A percentile compares a stretch with the other conserved stretches of the same genome.
These are phyloP conservation scores for Poecilia latipinna DNA, from an alignment of 2,113 vertebrate genomes.

Conservation along the genomic window DNA sequence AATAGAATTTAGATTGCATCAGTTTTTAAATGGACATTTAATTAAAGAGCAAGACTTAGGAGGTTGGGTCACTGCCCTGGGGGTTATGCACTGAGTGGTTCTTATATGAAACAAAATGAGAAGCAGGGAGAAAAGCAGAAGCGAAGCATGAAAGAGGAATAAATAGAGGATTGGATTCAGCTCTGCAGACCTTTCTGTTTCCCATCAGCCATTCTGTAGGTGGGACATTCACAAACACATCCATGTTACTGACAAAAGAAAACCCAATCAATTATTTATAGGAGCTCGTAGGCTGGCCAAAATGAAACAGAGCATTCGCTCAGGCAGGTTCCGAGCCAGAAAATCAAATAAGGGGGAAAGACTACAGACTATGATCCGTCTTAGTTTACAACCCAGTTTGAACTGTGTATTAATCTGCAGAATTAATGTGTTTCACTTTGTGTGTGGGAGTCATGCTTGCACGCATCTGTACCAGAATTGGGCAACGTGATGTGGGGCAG, in stretches of 20 bases:
- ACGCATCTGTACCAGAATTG: conserved; percentile 21
- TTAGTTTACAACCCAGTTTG: conserved; percentile 54
- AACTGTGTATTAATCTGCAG: conserved; percentile 58
- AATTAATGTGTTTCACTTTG: conserved; percentile 29
- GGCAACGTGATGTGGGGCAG: conserved; percentile 22
- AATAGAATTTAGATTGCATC: conserved; percentile 16
- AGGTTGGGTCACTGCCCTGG: conserved; percentile 31
- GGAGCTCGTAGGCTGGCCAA: neutral
- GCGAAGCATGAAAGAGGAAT: conserved; percentile 8
- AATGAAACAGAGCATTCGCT: conserved; percentile 25
- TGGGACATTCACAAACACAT: conserved; percentile 40
- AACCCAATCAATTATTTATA: neutral
- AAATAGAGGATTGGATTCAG: conserved; percentile 48
- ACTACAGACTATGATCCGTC: conserved; percentile 57
- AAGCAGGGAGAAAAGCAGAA: conserved; percentile 7
- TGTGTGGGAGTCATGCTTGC: conserved; percentile 11
- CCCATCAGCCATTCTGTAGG: conserved; percentile 47
- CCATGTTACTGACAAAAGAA: neutral
- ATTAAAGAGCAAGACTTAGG: conserved; percentile 38
- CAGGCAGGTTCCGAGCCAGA: conserved; percentile 10
- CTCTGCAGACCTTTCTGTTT: conserved; percentile 63
- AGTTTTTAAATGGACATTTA: conserved; percentile 24
- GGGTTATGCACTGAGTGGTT: conserved; percentile 37
- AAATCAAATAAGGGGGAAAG: conserved; percentile 47
- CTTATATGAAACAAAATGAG: conserved; percentile 17